Percentiles rank a stretch among this genome's conserved stretches.
phyloP scores from a whole-genome alignment of 2,888 invertebrate species.

The Drosophila bunnanda region DNA sequence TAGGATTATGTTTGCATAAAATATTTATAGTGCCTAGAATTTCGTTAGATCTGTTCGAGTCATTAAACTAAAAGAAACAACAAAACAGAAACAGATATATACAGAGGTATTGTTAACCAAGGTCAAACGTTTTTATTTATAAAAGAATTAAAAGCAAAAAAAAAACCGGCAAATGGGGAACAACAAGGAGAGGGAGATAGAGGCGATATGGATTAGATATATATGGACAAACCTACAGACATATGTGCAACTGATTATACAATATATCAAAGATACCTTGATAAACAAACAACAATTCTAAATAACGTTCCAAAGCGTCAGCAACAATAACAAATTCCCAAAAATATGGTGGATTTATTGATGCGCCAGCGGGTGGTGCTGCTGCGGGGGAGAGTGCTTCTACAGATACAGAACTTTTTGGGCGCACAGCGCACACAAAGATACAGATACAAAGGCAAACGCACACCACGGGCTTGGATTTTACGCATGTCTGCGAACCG shows the following conservation, averaged over 20 bases:
- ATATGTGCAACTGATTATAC: constrained; percentile 1
- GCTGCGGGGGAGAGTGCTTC: constrained; percentile 12
- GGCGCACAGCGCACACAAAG: constrained; percentile 3
- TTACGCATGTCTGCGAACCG: constrained; percentile 78
- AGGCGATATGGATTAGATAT: constrained; percentile 3
- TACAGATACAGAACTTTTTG: constrained; percentile 34
- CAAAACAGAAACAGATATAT: constrained; percentile 18
- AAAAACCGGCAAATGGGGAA: not conserved
- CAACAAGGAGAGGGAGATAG: constrained; percentile 3
- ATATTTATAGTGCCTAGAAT: not conserved
- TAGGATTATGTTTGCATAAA: not conserved
- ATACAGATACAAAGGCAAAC: constrained; percentile 14
- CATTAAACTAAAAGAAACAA: constrained; percentile 72
- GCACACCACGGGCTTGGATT: constrained; percentile 13
- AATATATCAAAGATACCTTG: constrained; percentile 40
- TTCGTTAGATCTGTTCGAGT: constrained; percentile 39
- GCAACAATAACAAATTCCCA: constrained; percentile 27
- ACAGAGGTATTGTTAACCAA: constrained; percentile 65
- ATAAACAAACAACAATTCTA: constrained; percentile 46
- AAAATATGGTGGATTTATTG: constrained; percentile 66
- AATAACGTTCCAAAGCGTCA: constrained; percentile 33
- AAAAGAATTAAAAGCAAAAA: constrained; percentile 19
- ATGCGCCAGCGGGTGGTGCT: constrained; percentile 11
- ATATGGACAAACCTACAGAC: not conserved
- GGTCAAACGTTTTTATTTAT: constrained; percentile 65